Percentiles rank a stretch among this genome's conserved stretches.
phyloP scores from a whole-genome alignment of 2,888 invertebrate species.

The Drosophila longiperda region DNA sequence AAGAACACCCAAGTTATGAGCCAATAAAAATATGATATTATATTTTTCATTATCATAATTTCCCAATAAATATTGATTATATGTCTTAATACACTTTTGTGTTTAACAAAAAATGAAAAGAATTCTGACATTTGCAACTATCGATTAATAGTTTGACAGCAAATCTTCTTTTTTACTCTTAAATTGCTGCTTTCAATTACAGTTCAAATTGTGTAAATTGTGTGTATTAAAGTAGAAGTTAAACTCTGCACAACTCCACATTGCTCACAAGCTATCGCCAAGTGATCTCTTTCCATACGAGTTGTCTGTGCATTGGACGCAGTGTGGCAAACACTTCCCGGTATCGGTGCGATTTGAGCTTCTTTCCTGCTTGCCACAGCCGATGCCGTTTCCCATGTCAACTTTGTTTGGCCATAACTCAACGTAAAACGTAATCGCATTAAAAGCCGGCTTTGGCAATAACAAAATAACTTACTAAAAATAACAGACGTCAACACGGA shows the following conservation, averaged over 20 bases:
- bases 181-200: background rate
- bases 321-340: conserved; percentile 11
- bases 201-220: background rate
- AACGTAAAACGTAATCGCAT: conserved; percentile 67
- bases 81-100: no score
- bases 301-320: background rate
- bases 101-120: background rate
- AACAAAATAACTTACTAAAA: conserved; percentile 44
- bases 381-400: conserved; percentile 61
- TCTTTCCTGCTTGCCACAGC: conserved; percentile 4
- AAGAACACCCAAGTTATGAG: background rate
- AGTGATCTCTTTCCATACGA: background rate
- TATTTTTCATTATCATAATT: background rate
- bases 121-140: background rate
- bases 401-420: conserved; percentile 42
- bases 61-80: background rate
- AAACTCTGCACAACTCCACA: background rate
- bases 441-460: conserved; percentile 38
- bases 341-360: conserved; percentile 1
- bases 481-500: conserved; percentile 63
- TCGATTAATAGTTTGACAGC: background rate
- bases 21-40: background rate
- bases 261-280: background rate
- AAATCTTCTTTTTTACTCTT: background rate
- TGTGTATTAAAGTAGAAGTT: background rate